phyloP scores from a whole-genome alignment of 2,888 invertebrate species.

The Diplazon laetatorius region DNA sequence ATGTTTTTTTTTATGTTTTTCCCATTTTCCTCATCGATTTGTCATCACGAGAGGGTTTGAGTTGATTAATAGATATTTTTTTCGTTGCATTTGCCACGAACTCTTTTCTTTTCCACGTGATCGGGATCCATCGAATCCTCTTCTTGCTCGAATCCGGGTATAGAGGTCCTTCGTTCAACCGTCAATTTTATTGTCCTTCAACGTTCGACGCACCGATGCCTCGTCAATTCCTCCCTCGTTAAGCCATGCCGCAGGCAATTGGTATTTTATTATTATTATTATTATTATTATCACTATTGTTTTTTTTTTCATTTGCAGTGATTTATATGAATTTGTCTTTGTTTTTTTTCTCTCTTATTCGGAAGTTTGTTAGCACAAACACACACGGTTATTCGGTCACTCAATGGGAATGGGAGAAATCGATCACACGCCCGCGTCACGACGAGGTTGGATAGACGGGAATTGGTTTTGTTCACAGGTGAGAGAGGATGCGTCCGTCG shows the following conservation, averaged over 20 bases:
- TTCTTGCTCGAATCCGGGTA: constrained; percentile 26
- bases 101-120: background rate
- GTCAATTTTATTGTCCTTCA: constrained; percentile 36
- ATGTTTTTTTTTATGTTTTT: constrained; percentile 40
- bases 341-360: constrained; percentile 46
- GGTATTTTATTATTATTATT: constrained; percentile 25
- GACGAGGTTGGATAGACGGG: constrained; percentile 5
- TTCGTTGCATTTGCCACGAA: constrained; percentile 38
- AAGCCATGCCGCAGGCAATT: constrained; percentile 67
- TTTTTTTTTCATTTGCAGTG: constrained; percentile 13
- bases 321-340: constrained; percentile 34
- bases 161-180: constrained; percentile 14
- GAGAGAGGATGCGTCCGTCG: constrained; percentile 16
- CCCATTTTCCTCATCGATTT: constrained; percentile 22
- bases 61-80: constrained; percentile 37
- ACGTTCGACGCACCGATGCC: constrained; percentile 23
- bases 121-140: constrained; percentile 8
- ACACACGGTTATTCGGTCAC: constrained; percentile 65
- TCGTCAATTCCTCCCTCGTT: constrained; percentile 48
- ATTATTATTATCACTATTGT: constrained; percentile 9
- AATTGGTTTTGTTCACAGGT: constrained; percentile 25
- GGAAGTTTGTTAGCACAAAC: constrained; percentile 67
- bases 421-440: constrained; percentile 28
- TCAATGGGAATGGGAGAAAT: constrained; percentile 45
- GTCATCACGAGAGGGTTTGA: constrained; percentile 5